These are phyloP conservation scores for Forbesichthys papilliferus DNA, from an alignment of 2,113 vertebrate species.

Conservation along the genomic window DNA sequence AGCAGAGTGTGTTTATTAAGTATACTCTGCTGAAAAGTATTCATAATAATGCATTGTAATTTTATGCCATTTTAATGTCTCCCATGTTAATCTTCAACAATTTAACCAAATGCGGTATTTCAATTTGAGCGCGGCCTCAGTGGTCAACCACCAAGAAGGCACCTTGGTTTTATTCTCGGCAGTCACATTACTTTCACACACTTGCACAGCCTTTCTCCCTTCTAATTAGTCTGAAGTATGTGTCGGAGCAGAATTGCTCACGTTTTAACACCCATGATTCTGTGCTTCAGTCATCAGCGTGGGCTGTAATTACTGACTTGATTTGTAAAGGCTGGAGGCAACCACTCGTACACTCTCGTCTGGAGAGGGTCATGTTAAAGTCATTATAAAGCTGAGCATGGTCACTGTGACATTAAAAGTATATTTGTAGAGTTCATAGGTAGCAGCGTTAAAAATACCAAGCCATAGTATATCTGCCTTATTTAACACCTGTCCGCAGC, in stretches of 20 bases:
- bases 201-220: slow-evolving; percentile 3
- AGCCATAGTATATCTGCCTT: slow-evolving; percentile 8
- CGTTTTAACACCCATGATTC: slow-evolving; percentile 16
- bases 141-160: background rate
- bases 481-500: background rate
- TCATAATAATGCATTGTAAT: no score
- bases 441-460: slow-evolving; percentile 38
- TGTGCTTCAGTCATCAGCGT: background rate
- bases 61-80: background rate
- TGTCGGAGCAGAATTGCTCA: background rate
- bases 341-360: slow-evolving; percentile 6
- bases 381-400: slow-evolving; percentile 10
- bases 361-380: slow-evolving; percentile 7
- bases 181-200: background rate
- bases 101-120: background rate
- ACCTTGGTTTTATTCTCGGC: background rate
- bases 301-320: slow-evolving; percentile 19
- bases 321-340: slow-evolving; percentile 11
- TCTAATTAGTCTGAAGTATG: slow-evolving; percentile 20
- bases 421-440: background rate
- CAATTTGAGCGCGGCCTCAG: background rate
- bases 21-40: no score
- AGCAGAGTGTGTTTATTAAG: no score
- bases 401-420: background rate
- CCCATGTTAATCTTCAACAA: background rate